Conservation (phyloP, 2,888 invertebrate species). For the Limnephilus marmoratus region DNA sequence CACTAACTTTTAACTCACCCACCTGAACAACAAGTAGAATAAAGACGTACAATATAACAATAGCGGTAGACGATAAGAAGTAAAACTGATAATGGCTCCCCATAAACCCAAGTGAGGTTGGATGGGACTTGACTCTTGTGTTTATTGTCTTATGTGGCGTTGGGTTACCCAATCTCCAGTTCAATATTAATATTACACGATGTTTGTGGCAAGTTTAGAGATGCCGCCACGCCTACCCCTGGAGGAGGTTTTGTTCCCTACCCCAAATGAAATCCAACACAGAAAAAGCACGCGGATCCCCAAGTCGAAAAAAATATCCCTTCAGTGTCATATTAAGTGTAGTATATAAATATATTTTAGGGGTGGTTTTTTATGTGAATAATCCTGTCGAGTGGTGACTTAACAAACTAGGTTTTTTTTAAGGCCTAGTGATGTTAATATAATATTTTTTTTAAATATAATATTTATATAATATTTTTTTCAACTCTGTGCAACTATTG, state of each 20-base stretch:
- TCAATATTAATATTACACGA: conserved; percentile 11
- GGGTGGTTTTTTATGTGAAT: neutral
- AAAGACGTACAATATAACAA: neutral
- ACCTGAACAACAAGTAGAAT: neutral
- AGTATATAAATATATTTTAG: neutral
- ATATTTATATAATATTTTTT: no score
- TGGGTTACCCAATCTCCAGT: neutral
- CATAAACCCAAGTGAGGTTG: conserved; percentile 12
- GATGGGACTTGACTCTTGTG: conserved; percentile 23
- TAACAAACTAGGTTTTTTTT: neutral
- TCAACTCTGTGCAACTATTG: no score
- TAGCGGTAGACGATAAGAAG: conserved; percentile 1
- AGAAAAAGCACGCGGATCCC: neutral
- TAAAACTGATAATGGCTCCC: conserved; percentile 9
- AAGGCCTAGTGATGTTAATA: neutral
- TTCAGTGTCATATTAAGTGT: neutral
- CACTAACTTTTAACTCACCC: neutral
- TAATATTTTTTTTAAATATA: no score
- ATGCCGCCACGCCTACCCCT: conserved; percentile 11
- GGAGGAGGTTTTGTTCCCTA: neutral
- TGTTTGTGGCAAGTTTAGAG: conserved; percentile 30
- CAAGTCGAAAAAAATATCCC: neutral
- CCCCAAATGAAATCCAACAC: conserved; percentile 11
- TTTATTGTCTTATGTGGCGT: conserved; percentile 14
- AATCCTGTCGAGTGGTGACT: neutral